A percentile compares a stretch with the other conserved stretches of the same genome.
Conservation (phyloP, 2,113 vertebrate genomes). For the Dipodomys merriami region DNA sequence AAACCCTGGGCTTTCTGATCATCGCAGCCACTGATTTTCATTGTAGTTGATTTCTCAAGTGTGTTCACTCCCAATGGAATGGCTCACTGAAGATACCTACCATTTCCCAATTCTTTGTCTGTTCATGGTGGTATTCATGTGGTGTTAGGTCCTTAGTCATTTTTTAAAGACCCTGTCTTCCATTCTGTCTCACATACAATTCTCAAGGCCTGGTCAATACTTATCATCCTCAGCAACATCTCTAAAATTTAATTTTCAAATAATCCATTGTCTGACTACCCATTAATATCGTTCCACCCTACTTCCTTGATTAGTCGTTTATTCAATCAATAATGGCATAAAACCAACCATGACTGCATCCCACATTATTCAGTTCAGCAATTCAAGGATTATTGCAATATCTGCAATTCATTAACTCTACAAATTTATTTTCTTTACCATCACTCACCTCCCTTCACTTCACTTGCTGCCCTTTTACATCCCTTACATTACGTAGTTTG, state of each 20-base stretch:
- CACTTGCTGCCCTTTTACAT: background rate
- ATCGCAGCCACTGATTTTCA: background rate
- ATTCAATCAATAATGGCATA: background rate
- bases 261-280: background rate
- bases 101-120: background rate
- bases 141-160: background rate
- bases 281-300: background rate
- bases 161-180: background rate
- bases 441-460: background rate
- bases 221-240: background rate
- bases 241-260: conserved; percentile 24
- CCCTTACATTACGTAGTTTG: background rate
- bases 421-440: background rate
- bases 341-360: background rate
- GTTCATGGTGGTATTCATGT: background rate
- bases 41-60: background rate
- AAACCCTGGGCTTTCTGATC: background rate
- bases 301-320: background rate
- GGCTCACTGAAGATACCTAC: background rate
- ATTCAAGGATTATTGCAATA: background rate
- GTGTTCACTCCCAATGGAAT: background rate
- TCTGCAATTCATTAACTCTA: background rate
- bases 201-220: background rate
- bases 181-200: background rate
- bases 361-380: background rate